Evolutionary conservation across 1,140 invertebrate species (phyloP).

Genomic region (Macrobrachium nipponense): DNA sequence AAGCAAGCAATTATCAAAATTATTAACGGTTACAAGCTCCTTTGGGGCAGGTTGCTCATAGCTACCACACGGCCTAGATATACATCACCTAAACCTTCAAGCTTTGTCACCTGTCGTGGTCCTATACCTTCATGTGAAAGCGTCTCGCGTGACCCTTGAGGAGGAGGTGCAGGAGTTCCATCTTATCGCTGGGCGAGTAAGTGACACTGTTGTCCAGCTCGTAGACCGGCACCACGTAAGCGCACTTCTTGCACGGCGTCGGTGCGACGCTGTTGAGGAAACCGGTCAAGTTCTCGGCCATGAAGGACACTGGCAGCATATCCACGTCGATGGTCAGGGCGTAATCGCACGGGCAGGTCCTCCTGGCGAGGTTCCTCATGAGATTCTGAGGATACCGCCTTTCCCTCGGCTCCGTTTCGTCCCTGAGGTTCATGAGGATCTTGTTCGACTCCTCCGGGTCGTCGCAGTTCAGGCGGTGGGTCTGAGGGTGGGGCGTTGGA

Average conservation of each 20-base stretch:
- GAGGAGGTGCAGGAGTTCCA: constrained; percentile 17
- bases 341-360: constrained; percentile 22
- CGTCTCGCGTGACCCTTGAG: neutral
- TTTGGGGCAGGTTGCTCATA: too few species aligned
- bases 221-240: constrained; percentile 33
- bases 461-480: neutral
- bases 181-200: constrained; percentile 29
- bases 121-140: constrained; percentile 25
- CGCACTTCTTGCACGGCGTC: constrained; percentile 6
- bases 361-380: constrained; percentile 28
- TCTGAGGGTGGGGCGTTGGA: neutral
- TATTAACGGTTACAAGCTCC: too few species aligned
- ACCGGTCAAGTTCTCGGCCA: constrained; percentile 15
- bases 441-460: constrained; percentile 22
- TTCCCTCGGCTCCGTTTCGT: neutral
- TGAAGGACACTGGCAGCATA: constrained; percentile 27
- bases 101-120: too few species aligned
- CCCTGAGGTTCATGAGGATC: constrained; percentile 5
- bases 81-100: too few species aligned
- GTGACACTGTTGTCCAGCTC: constrained; percentile 12
- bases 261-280: constrained; percentile 7
- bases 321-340: constrained; percentile 34
- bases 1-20: too few species aligned
- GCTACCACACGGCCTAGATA: too few species aligned
- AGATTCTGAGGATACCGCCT: constrained; percentile 33